A percentile compares a stretch with the other conserved stretches of the same genome.
Conservation (phyloP, 2,888 invertebrate genomes). For the Zygothrica quintamaculata region DNA sequence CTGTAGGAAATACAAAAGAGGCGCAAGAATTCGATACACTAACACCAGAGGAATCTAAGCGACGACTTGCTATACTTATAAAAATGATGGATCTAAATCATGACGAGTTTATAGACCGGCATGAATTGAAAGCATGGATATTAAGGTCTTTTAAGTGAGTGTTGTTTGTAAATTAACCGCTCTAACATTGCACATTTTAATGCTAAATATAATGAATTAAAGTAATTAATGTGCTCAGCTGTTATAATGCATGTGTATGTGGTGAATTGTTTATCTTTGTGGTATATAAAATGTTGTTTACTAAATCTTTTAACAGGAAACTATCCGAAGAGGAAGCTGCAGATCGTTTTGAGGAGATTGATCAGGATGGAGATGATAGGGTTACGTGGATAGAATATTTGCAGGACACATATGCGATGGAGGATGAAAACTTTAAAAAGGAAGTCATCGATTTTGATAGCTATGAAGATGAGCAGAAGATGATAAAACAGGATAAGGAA, state of each 20-base stretch:
- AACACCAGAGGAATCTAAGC: conserved; percentile 93
- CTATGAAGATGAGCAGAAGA: conserved; percentile 86
- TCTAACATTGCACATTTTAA: conserved; percentile 36
- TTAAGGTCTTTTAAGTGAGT: conserved; percentile 93
- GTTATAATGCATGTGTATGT: conserved; percentile 41
- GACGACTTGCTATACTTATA: conserved; percentile 90
- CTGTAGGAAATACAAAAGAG: conserved; percentile 92
- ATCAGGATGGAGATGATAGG: conserved; percentile 91
- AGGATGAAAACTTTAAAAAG: conserved; percentile 85
- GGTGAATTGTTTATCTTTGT: not conserved
- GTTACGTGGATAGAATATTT: conserved; percentile 96
- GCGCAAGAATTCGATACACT: conserved; percentile 96
- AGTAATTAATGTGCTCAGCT: conserved; percentile 24
- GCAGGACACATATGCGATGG: conserved; percentile 93
- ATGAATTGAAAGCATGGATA: conserved; percentile 96
- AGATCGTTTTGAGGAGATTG: conserved; percentile 93
- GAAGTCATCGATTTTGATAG: conserved; percentile 85
- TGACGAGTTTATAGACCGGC: conserved; percentile 91
- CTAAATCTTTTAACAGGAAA: conserved; percentile 86
- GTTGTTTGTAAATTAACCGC: conserved; percentile 79
- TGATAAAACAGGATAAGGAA: conserved; percentile 91
- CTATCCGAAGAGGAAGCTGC: conserved; percentile 94
- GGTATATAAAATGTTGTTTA: conserved; percentile 3
- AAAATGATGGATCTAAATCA: conserved; percentile 94
- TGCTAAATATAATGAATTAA: not conserved